Conservation (phyloP, 2,113 vertebrate genomes). For the Crocuta crocuta region DNA sequence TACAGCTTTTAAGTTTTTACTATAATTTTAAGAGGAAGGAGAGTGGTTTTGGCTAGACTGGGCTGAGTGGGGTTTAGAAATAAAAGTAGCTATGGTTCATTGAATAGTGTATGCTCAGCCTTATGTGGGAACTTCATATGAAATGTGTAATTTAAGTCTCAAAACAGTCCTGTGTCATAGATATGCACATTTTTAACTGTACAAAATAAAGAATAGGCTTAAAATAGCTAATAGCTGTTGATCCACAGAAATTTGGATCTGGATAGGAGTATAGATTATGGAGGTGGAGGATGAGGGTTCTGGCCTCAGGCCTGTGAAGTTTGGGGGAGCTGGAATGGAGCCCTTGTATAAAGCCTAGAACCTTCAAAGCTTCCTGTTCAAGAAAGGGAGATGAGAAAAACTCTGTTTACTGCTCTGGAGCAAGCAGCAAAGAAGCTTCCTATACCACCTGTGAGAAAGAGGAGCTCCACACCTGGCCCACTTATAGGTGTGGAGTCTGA, state of each 20-base stretch:
- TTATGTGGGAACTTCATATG: conserved; percentile 32
- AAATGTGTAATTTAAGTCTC: conserved; percentile 28
- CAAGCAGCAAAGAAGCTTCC: background rate
- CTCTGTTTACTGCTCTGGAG: background rate
- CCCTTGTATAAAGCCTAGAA: background rate
- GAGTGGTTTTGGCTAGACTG: background rate
- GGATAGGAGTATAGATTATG: background rate
- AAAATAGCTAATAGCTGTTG: background rate
- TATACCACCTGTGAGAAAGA: background rate
- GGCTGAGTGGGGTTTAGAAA: background rate
- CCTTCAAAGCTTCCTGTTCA: background rate
- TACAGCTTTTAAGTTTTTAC: conserved; percentile 36
- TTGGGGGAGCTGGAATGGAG: background rate
- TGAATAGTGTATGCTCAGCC: background rate
- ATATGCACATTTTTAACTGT: background rate
- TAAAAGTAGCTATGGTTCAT: background rate
- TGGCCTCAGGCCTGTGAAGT: background rate
- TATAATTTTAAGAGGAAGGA: conserved; percentile 26
- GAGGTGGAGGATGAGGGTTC: background rate
- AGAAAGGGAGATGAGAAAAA: background rate
- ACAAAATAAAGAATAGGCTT: background rate
- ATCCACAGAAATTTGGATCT: background rate
- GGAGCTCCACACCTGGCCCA: background rate
- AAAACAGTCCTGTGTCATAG: background rate
- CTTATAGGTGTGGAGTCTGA: background rate